A percentile compares a stretch with the other conserved stretches of the same genome.
Conservation (phyloP, 2,888 invertebrate genomes). For the Parnassius apollo region DNA sequence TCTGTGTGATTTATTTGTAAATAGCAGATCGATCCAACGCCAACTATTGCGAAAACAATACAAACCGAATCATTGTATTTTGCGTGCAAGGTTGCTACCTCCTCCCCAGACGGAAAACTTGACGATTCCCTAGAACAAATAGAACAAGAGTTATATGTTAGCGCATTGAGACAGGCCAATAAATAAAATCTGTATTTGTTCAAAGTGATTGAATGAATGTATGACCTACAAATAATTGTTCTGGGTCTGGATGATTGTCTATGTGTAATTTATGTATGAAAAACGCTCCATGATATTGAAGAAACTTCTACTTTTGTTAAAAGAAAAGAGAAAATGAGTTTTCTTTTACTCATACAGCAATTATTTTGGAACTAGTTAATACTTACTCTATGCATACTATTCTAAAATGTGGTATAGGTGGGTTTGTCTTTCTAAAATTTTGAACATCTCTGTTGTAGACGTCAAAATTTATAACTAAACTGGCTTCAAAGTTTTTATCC, state of each 20-base stretch:
- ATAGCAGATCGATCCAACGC: constrained; percentile 64
- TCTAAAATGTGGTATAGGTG: constrained; percentile 66
- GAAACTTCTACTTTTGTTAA: too few relatives aligned
- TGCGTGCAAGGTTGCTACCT: constrained; percentile 51
- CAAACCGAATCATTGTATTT: constrained; percentile 55
- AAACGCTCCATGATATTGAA: too few relatives aligned
- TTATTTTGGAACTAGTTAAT: constrained; percentile 9
- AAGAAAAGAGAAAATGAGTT: too few relatives aligned
- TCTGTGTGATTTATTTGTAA: constrained; percentile 63
- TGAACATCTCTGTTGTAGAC: constrained; percentile 69
- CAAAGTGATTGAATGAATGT: too few relatives aligned
- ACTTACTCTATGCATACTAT: constrained; percentile 69
- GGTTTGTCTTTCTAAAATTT: constrained; percentile 62
- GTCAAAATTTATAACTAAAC: constrained; percentile 60
- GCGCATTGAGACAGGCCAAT: too few relatives aligned
- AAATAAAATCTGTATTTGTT: too few relatives aligned
- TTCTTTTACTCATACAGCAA: too few relatives aligned
- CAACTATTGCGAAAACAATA: constrained; percentile 68
- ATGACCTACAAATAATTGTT: too few relatives aligned
- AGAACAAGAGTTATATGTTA: not conserved
- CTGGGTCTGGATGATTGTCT: too few relatives aligned
- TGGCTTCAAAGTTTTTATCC: constrained; percentile 33
- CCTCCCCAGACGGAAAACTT: constrained; percentile 47
- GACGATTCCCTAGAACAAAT: constrained; percentile 56
- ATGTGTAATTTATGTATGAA: too few relatives aligned